These are phyloP conservation scores for Meda fulgida DNA, from an alignment of 2,797 vertebrate genomes.

Conservation along the genomic window DNA sequence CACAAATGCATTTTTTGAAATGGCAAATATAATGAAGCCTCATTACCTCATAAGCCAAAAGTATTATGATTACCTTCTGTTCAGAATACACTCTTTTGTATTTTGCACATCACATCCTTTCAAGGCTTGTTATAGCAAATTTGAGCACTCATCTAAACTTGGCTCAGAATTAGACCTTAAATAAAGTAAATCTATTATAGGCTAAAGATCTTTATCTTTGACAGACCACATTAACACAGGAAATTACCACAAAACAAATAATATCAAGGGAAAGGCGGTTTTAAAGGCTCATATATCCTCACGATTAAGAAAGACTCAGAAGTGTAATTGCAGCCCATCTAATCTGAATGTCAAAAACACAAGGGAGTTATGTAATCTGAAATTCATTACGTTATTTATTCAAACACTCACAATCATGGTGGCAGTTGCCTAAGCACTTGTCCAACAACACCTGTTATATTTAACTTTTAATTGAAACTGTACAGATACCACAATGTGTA, in stretches of 20 bases:
- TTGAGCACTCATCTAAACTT: background rate
- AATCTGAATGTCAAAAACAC: conserved; percentile 57
- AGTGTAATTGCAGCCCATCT: conserved; percentile 15
- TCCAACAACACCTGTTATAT: conserved; percentile 65
- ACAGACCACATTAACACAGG: conserved; percentile 23
- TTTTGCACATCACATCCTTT: background rate
- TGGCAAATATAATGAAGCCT: background rate
- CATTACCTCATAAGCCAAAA: background rate
- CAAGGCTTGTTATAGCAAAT: background rate
- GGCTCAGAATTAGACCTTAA: background rate
- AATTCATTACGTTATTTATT: conserved; percentile 63
- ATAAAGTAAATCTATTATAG: background rate
- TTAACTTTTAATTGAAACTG: conserved; percentile 77
- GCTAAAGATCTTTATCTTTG: conserved; percentile 2
- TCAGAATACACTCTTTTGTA: background rate
- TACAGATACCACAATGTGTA: conserved; percentile 55
- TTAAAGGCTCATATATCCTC: conserved; percentile 15
- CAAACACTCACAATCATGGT: conserved; percentile 66
- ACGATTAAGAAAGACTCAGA: conserved; percentile 14
- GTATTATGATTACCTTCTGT: background rate
- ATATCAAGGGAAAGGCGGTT: background rate
- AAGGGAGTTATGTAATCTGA: conserved; percentile 64
- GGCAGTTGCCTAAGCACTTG: conserved; percentile 66
- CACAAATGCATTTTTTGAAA: background rate
- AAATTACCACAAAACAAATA: conserved; percentile 12